These are phyloP conservation scores for Tetraodon nigroviridis DNA, from an alignment of 2,113 vertebrate species.

Conservation along the genomic window DNA sequence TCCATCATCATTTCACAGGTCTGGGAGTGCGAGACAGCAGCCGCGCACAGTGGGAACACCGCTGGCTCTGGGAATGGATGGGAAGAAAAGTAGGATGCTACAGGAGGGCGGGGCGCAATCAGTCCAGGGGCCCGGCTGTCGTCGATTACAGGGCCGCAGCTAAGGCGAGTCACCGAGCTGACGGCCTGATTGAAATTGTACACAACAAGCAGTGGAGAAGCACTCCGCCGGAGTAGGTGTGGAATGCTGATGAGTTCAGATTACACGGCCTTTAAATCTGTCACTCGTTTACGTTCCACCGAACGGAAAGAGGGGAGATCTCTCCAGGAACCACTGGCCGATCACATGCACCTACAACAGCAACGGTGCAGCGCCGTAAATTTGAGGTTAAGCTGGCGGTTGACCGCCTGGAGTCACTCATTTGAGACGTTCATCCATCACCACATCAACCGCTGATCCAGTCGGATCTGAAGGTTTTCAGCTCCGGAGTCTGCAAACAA, in stretches of 20 bases:
- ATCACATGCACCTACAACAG: too few relatives aligned
- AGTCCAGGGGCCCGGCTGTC: constrained; percentile 32
- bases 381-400: too few relatives aligned
- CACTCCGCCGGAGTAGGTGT: constrained; percentile 33
- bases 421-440: too few relatives aligned
- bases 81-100: constrained; percentile 52
- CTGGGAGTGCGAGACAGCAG: constrained; percentile 58
- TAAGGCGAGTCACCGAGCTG: constrained; percentile 31
- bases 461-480: constrained; percentile 2
- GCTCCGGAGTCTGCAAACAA: constrained; percentile 4
- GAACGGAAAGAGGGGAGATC: too few relatives aligned
- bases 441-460: too few relatives aligned
- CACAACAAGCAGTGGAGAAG: constrained; percentile 35
- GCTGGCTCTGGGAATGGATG: constrained; percentile 53
- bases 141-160: constrained; percentile 36
- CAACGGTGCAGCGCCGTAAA: too few relatives aligned
- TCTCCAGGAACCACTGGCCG: too few relatives aligned
- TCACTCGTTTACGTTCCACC: too few relatives aligned
- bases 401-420: too few relatives aligned
- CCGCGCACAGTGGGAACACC: constrained; percentile 56
- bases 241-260: constrained; percentile 13
- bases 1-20: constrained; percentile 76
- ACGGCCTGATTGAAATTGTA: constrained; percentile 49
- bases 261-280: too few relatives aligned
- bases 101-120: constrained; percentile 48